Base-by-base conservation (phyloP, 1,140 invertebrate genomes). In the Ceratina australensis region DNA sequence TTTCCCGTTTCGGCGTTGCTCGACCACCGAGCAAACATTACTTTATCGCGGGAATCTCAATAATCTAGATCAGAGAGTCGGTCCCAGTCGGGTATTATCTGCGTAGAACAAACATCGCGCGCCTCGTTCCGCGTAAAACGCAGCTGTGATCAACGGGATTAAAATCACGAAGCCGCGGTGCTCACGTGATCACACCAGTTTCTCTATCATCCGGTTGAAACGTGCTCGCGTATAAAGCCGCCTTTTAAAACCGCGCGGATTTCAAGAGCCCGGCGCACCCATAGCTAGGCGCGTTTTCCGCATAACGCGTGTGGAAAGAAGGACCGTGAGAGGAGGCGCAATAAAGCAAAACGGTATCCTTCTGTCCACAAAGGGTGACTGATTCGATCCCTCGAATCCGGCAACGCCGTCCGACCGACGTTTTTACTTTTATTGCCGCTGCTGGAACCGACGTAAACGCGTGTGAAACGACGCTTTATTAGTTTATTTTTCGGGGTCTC, bases 401-500 rank as follows among this genome's bases (percentile, higher is more conserved):
- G 66, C 79, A 72, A 76, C 79, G 54, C 26, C 67, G 47, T 47
- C 68, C 78, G 52, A 12, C 57, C 20, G 22, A 65, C 57, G 68
- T 54, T 78, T 84, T 83, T 71, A 84, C 52, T 84, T 84, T 84
- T 84, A 84, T 81, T 84, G 56, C 83, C 78, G 59, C 72, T 24
- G 18, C 56, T 67, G 47, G 50, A 56, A 49, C 49, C 81, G 26
- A 47, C 72, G 82, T 84, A 84, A 84, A 84, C 82, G 61, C 78
- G 82, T 84, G 83, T 81, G 79, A 84, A 83, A 81, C 71, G 82
- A 22, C 71, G 77, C 73, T 86, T 85, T 87, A 84, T 87, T 83
- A 47, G 86, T 87, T 87, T 87, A 87, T 87, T 87, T 87, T 83
- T 60, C 79, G 66, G 63, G 66, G 26, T 59, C 66, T 52, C 60